phyloP scores from a whole-genome alignment of 2,888 invertebrate species.

The Apamea epomidion region DNA sequence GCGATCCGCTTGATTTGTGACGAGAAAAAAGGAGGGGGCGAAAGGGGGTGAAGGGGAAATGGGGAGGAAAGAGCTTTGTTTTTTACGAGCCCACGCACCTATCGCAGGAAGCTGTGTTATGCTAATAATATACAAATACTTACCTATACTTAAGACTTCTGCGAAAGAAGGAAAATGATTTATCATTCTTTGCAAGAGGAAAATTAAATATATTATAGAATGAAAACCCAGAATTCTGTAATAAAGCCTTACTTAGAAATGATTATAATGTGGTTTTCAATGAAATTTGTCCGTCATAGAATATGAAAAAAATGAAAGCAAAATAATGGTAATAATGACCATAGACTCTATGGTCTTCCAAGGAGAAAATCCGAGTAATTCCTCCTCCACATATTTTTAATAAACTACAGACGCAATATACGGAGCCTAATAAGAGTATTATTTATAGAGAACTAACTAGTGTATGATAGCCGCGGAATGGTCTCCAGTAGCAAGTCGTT shows the following conservation, averaged over 20 bases:
- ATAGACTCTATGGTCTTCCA: neutral
- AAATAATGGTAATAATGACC: neutral
- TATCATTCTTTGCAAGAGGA: slow-evolving; percentile 10
- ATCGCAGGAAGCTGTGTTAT: slow-evolving; percentile 48
- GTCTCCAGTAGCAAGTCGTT: neutral
- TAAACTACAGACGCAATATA: slow-evolving; percentile 35
- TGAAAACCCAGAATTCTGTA: neutral
- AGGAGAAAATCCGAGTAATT: neutral
- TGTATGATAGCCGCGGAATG: slow-evolving; percentile 35
- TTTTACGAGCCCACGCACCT: slow-evolving; percentile 67
- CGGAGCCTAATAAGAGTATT: slow-evolving; percentile 48
- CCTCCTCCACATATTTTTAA: slow-evolving; percentile 38
- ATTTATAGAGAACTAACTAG: slow-evolving; percentile 57
- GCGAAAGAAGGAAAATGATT: slow-evolving; percentile 25
- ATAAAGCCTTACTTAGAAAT: neutral
- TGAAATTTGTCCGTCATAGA: neutral
- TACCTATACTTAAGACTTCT: slow-evolving; percentile 23
- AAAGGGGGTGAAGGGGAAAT: slow-evolving; percentile 10
- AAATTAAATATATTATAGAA: neutral
- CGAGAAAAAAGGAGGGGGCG: slow-evolving; percentile 64
- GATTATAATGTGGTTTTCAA: neutral
- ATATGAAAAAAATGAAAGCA: neutral
- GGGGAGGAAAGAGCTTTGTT: slow-evolving; percentile 63
- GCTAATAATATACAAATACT: slow-evolving; percentile 48
- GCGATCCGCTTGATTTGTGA: slow-evolving; percentile 77